A percentile compares a stretch with the other conserved stretches of the same genome.
These are phyloP conservation scores for Halocynthia aurantium DNA, from an alignment of 23 tunicate species.

Conservation along the genomic window DNA sequence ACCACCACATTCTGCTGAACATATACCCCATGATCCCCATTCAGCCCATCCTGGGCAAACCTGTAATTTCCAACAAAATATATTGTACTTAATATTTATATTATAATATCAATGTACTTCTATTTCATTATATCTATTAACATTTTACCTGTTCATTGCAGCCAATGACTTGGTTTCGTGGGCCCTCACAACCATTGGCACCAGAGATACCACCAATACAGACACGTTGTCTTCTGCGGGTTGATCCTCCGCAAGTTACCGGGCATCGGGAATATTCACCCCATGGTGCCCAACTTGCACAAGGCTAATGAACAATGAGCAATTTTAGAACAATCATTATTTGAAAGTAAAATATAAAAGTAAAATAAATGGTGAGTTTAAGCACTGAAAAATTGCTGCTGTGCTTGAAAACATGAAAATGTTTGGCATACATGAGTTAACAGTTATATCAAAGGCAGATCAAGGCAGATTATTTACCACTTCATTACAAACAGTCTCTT, in stretches of 20 bases:
- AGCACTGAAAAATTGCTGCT: no score
- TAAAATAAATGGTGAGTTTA: no score
- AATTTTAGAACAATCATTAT: not conserved
- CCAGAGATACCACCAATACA: conserved; percentile 45
- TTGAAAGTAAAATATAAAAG: no score
- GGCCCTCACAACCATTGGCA: conserved; percentile 43
- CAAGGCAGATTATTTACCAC: not conserved
- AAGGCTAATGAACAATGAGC: conserved; percentile 5
- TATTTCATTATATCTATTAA: no score
- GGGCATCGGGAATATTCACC: conserved; percentile 38
- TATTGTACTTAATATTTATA: not conserved
- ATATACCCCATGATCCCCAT: conserved; percentile 70
- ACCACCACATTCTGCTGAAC: conserved; percentile 62
- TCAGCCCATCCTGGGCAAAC: conserved; percentile 61
- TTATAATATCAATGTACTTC: not conserved
- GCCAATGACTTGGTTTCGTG: not conserved
- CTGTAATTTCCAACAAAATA: conserved; percentile 13
- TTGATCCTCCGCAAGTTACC: conserved; percentile 43
- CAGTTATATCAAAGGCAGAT: not conserved
- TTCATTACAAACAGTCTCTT: conserved; percentile 13
- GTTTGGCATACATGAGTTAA: no score
- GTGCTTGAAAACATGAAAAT: no score
- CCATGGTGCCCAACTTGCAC: conserved; percentile 55
- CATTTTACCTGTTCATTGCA: conserved; percentile 11
- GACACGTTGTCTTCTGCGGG: conserved; percentile 24